Conservation (phyloP, 2,797 vertebrate genomes). For the Monodelphis domestica region DNA sequence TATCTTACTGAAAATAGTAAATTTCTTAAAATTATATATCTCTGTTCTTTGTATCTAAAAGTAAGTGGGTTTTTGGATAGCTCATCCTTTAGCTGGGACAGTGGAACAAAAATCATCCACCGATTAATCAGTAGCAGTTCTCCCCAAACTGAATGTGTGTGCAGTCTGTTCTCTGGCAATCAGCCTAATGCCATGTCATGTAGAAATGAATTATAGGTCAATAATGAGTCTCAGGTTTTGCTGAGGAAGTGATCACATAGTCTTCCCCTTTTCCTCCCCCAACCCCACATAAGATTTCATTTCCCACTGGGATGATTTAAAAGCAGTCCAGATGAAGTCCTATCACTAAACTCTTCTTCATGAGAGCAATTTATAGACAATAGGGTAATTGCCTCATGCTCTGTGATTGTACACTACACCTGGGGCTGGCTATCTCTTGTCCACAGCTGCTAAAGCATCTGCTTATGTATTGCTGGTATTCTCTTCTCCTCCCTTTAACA, state of each 20-base stretch:
- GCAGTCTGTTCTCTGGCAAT: conserved; percentile 50
- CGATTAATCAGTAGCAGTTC: conserved; percentile 43
- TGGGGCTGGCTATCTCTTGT: conserved; percentile 22
- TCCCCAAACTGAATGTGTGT: conserved; percentile 28
- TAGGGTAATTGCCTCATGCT: conserved; percentile 52
- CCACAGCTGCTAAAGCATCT: conserved; percentile 60
- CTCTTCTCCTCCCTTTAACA: conserved; percentile 4
- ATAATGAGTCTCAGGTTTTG: conserved; percentile 48
- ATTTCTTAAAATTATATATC: neutral
- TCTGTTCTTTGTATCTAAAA: conserved; percentile 8
- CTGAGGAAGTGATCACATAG: conserved; percentile 52
- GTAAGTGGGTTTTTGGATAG: neutral
- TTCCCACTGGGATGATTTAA: conserved; percentile 47
- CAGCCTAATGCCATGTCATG: conserved; percentile 43
- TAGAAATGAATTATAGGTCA: conserved; percentile 68
- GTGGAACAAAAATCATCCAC: conserved; percentile 15
- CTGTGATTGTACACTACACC: conserved; percentile 3
- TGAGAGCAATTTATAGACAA: conserved; percentile 56
- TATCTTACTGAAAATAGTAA: neutral
- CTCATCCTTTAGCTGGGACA: conserved; percentile 4
- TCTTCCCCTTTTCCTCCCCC: conserved; percentile 23
- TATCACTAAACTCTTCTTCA: neutral
- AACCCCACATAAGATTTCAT: conserved; percentile 1
- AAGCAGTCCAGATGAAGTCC: neutral
- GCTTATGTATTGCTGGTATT: neutral